Conservation (phyloP, 2,888 invertebrate species). For the Dilophus febrilis region DNA sequence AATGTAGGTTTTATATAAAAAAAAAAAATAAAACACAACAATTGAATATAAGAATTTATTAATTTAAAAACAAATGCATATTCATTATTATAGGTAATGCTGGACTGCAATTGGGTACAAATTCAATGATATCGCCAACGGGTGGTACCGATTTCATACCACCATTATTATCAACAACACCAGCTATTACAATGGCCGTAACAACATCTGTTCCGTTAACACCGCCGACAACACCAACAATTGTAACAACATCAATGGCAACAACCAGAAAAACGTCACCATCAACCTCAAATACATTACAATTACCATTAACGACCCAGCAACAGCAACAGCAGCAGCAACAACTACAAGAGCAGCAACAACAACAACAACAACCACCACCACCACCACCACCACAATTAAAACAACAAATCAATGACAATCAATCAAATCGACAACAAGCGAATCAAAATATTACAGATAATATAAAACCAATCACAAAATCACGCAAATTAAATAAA, state of each 20-base stretch:
- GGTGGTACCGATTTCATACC: slow-evolving; percentile 1
- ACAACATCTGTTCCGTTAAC: neutral
- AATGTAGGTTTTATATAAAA: too few species aligned
- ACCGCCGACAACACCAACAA: neutral
- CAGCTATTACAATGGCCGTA: neutral
- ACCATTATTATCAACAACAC: neutral
- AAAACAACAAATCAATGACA: slow-evolving; percentile 1
- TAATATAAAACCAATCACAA: neutral
- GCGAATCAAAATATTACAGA: neutral
- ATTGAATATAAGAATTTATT: too few species aligned
- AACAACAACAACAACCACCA: too few species aligned
- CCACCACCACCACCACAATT: neutral
- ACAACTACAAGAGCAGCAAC: slow-evolving; percentile 3
- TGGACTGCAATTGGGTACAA: slow-evolving; percentile 28
- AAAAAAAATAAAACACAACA: too few species aligned
- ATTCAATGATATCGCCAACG: slow-evolving; percentile 17
- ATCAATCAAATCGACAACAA: neutral
- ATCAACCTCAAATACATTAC: slow-evolving; percentile 1
- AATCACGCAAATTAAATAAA: slow-evolving; percentile 27
- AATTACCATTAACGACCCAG: slow-evolving; percentile 9
- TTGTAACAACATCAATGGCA: neutral
- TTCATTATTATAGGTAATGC: too few species aligned
- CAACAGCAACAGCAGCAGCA: slow-evolving; percentile 10
- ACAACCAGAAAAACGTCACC: neutral
- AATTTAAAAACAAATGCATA: too few species aligned